A percentile compares a stretch with the other conserved stretches of the same genome.
Conservation (phyloP, 2,797 vertebrate genomes). For the Nyctalus aviator region DNA sequence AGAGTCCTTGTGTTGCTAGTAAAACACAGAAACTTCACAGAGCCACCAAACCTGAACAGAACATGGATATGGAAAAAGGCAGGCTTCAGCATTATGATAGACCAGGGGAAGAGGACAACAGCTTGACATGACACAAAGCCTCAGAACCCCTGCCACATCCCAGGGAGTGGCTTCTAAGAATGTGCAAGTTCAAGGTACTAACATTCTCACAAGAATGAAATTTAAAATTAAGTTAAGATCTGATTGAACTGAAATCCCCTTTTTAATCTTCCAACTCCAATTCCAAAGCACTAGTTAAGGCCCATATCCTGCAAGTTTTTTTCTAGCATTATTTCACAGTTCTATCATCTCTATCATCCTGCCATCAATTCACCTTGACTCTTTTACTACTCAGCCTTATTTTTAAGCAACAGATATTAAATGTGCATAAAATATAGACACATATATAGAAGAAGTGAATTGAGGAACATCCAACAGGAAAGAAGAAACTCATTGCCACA, state of each 20-base stretch:
- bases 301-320: neutral
- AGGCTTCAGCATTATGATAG: neutral
- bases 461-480: neutral
- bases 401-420: neutral
- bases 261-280: neutral
- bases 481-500: neutral
- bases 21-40: neutral
- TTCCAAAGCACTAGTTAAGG: neutral
- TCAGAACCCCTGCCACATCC: neutral
- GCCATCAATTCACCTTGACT: neutral
- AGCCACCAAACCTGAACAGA: accelerated
- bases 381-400: neutral
- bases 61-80: neutral
- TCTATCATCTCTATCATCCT: neutral
- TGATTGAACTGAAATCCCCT: neutral
- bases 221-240: neutral
- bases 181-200: neutral
- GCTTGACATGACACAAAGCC: neutral
- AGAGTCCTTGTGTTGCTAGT: neutral
- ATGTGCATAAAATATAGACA: neutral
- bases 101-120: accelerated
- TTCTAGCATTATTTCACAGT: neutral
- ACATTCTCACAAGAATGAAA: neutral
- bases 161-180: neutral
- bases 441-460: neutral